Conservation (phyloP, 2,797 vertebrate species). For the Hypotaenidia philippensis region DNA sequence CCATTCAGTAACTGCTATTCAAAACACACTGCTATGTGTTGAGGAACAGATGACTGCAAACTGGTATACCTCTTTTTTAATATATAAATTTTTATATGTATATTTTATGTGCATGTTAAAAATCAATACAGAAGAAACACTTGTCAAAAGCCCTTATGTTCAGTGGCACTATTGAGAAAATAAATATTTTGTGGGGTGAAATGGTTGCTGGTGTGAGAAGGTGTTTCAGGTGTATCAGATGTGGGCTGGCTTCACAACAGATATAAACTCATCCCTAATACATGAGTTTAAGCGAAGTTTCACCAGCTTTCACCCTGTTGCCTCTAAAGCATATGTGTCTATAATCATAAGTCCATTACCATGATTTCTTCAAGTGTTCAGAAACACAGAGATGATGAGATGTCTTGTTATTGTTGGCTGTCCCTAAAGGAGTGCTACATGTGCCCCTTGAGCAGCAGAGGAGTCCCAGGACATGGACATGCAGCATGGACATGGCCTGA, state of each 20-base stretch:
- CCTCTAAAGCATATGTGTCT: background rate
- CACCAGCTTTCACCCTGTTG: background rate
- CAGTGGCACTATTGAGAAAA: background rate
- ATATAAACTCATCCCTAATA: background rate
- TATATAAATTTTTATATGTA: rapidly evolving
- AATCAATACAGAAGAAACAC: background rate
- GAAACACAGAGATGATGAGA: background rate
- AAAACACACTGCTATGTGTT: background rate
- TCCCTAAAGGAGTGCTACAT: rapidly evolving
- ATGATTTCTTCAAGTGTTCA: background rate
- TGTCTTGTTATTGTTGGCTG: background rate
- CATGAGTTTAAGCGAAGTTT: background rate
- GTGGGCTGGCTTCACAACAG: background rate
- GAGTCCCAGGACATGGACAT: background rate
- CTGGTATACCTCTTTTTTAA: too few species aligned
- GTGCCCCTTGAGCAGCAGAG: background rate
- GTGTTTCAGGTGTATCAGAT: background rate
- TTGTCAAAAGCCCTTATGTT: background rate
- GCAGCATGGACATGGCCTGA: rapidly evolving
- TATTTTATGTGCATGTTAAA: background rate
- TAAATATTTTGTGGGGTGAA: rapidly evolving
- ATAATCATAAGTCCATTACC: background rate
- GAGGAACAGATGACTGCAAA: background rate
- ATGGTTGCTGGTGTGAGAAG: background rate
- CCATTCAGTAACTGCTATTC: background rate